phyloP scores from a whole-genome alignment of 2,113 vertebrate species.

The Channa argus region DNA sequence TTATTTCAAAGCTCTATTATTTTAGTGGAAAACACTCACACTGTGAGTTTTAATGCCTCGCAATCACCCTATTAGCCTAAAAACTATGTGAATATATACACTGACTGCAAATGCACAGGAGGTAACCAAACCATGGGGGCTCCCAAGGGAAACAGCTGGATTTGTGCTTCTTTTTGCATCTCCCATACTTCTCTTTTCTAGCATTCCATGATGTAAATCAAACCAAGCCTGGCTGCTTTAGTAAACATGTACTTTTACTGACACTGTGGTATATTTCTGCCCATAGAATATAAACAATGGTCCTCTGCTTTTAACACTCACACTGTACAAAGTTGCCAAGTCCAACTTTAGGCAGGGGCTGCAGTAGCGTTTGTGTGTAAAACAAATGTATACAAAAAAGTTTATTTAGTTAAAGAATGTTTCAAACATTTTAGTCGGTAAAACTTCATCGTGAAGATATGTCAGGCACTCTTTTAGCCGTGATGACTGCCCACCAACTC shows the following conservation, averaged over 20 bases:
- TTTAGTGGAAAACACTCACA: slow-evolving; percentile 2
- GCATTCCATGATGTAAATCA: slow-evolving; percentile 8
- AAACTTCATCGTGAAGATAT: not conserved
- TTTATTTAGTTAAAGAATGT: not conserved
- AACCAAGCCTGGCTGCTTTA: not conserved
- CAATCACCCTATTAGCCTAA: not conserved
- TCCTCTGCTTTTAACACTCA: not conserved
- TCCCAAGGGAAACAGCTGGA: slow-evolving; percentile 4
- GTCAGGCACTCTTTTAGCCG: not conserved
- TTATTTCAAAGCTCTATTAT: slow-evolving; percentile 13
- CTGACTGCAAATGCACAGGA: not conserved
- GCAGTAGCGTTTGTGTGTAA: not conserved
- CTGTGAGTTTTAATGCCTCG: not conserved
- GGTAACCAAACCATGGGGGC: slow-evolving; percentile 7
- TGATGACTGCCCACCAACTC: not conserved
- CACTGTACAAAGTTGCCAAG: not conserved
- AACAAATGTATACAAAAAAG: slow-evolving; percentile 1
- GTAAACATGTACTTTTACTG: slow-evolving; percentile 41
- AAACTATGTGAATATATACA: not conserved
- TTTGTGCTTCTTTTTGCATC: not conserved
- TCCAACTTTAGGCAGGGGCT: slow-evolving; percentile 10
- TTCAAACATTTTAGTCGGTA: slow-evolving; percentile 6
- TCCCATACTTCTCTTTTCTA: not conserved
- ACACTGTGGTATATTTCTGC: slow-evolving; percentile 33
- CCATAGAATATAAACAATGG: slow-evolving; percentile 18